Evolutionary conservation across 2,113 vertebrate genomes (phyloP).

Genomic region (Halichoerus grypus): DNA sequence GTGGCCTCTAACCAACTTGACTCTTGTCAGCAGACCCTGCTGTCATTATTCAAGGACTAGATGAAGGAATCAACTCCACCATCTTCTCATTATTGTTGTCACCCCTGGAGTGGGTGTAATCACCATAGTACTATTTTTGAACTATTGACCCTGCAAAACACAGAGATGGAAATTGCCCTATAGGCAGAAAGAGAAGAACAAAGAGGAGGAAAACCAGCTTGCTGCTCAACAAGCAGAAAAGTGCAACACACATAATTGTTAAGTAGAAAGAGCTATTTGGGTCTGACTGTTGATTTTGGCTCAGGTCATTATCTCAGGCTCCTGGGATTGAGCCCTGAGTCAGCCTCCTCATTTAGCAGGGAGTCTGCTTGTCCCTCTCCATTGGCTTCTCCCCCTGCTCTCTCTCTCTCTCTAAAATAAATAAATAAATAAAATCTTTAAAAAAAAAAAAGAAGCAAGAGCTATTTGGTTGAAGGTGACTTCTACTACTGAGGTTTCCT

Average conservation of each 20-base stretch:
- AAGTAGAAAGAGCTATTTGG: background rate
- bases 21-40: conserved; percentile 60
- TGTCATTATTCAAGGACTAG: background rate
- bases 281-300: background rate
- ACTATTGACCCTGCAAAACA: background rate
- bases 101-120: background rate
- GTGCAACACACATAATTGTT: background rate
- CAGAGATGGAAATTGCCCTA: background rate
- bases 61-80: background rate
- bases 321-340: background rate
- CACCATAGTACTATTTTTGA: background rate
- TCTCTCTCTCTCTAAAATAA: background rate
- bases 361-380: background rate
- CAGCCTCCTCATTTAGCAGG: background rate
- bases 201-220: background rate
- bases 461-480: background rate
- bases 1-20: conserved; percentile 54
- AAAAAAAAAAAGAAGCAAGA: too few species aligned
- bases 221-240: background rate
- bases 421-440: background rate
- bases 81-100: background rate
- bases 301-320: background rate
- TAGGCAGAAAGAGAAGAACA: background rate
- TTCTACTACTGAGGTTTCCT: background rate
- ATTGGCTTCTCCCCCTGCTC: background rate